Conservation (phyloP, 2,113 vertebrate genomes). For the Solenodon paradoxus region DNA sequence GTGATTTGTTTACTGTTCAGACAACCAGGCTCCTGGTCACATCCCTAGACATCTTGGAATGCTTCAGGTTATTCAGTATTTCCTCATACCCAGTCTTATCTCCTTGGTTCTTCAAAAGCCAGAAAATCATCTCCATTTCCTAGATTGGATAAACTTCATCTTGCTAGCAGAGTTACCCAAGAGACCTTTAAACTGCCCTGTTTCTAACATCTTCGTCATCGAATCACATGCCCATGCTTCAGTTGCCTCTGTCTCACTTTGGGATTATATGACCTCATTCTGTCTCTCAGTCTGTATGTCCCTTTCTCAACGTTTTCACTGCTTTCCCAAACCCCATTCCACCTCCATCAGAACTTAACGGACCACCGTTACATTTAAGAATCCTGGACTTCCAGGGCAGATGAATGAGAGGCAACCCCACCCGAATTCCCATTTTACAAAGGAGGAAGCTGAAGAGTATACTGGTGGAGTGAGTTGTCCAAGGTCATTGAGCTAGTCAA, state of each 20-base stretch:
- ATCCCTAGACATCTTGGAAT: fast-evolving
- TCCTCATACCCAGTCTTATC: background rate
- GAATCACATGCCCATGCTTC: background rate
- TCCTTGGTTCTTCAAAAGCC: background rate
- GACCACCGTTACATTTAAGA: background rate
- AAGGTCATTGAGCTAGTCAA: background rate
- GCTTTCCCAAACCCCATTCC: background rate
- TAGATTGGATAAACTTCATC: background rate
- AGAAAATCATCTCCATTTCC: background rate
- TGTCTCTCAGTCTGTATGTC: background rate
- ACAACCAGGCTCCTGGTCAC: fast-evolving
- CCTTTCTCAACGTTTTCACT: background rate
- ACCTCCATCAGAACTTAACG: background rate
- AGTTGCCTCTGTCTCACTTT: background rate
- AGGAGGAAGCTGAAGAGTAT: background rate
- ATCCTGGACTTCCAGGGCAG: background rate
- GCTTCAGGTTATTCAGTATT: background rate
- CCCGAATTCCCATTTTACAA: background rate
- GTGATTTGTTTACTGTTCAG: background rate
- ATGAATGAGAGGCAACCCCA: background rate
- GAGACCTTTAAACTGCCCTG: background rate
- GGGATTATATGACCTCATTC: background rate
- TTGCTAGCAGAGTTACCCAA: background rate
- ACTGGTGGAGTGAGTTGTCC: no score
- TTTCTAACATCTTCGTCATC: background rate